Conservation (phyloP, 2,797 vertebrate species). For the Sarcophilus harrisii region DNA sequence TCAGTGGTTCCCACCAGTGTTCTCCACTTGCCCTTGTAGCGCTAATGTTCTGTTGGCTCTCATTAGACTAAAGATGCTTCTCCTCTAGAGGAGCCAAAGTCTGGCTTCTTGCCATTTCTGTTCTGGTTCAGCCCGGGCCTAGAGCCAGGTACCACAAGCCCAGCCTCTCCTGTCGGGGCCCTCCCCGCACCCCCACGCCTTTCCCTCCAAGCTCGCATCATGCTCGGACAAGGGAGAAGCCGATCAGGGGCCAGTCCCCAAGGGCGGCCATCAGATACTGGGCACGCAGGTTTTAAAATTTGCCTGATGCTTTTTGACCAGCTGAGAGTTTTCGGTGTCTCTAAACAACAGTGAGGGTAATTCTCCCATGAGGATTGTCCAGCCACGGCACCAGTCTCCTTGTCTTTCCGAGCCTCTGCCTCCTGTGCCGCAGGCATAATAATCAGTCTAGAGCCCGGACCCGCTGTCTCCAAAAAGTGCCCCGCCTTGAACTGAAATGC, state of each 20-base stretch:
- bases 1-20: neutral
- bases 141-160: neutral
- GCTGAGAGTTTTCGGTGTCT: neutral
- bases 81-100: neutral
- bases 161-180: neutral
- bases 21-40: neutral
- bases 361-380: neutral
- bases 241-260: neutral
- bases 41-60: neutral
- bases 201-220: neutral
- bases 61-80: neutral
- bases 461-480: neutral
- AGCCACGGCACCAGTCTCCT: neutral
- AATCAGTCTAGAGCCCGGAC: neutral
- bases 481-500: neutral
- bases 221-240: neutral
- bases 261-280: neutral
- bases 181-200: neutral
- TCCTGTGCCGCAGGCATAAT: neutral
- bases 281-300: neutral
- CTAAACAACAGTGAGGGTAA: neutral
- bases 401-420: neutral
- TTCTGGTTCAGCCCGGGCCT: too few species aligned
- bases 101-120: neutral
- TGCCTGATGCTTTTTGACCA: neutral